Evolutionary conservation across 2,113 vertebrate genomes (phyloP), one percentile per base, ranked within the genome.

Genomic region (Pyxicephalus adspersus): DNA sequence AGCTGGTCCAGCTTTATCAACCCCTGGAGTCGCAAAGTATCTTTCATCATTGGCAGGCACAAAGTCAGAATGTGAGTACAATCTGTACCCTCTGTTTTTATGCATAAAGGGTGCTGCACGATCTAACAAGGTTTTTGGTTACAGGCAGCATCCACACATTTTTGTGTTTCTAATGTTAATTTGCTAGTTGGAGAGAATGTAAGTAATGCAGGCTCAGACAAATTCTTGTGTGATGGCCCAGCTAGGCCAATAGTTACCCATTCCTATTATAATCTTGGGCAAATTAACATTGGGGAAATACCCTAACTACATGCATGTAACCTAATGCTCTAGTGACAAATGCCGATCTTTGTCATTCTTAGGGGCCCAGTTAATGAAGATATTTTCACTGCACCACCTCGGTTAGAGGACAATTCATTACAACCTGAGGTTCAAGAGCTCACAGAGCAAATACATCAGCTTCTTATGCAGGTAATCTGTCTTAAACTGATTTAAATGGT

Each of bases 1-100:
- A 99, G 97, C 90, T 99, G 97, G 97, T 99, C 96, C 84, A 97
- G 96, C 88, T 99, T 98, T 71, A 90, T 98, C 87, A 98, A 97
- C 87, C 97, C 97, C 9, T 99, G 96, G 97, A 98, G 96, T 89
- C 90, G 94, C 64, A 98, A 97, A 86, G 95, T 98, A 76, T 95
- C 97, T 2, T 98, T 98, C 84, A 93, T 99, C 86, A 97, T 99
- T 19, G 97, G 97, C 75, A 92, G 96, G 70, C 97, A 99, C 90
- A 96, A 95, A 96, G 97, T 99, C 86, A 92, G 95, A 84, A 96
- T 93, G 97, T 98, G 89, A 95, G 97, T 95, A 55, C 52, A n/a
- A 18, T 28, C 7, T 51, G 28, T 51, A 2, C 9, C 38, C 7
- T 26, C 15, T 68, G 25, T 20, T 20, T 45, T 34, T 16, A 22